A percentile compares a stretch with the other conserved stretches of the same genome.
Conservation (phyloP, 1,140 invertebrate species). For the Zaprionus camerounensis region DNA sequence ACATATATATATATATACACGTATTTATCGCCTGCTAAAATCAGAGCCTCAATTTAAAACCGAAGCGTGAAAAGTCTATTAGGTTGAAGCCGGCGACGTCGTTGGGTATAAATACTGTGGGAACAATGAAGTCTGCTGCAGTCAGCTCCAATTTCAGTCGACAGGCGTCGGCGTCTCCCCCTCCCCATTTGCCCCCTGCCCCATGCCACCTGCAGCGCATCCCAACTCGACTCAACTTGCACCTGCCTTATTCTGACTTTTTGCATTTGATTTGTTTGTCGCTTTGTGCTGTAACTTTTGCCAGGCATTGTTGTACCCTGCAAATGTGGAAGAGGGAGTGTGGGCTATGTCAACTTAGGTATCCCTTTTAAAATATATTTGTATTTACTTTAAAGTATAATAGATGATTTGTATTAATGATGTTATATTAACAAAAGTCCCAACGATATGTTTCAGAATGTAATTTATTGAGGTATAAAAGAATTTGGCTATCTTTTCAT, state of each 20-base stretch:
- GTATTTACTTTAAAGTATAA: too few species aligned
- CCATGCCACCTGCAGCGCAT: neutral
- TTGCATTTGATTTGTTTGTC: slow-evolving; percentile 56
- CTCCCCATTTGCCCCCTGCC: neutral
- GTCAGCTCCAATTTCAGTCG: slow-evolving; percentile 52
- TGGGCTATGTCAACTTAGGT: neutral
- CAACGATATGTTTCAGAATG: too few species aligned
- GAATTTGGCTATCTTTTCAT: too few species aligned
- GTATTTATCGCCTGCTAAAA: slow-evolving; percentile 65
- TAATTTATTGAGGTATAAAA: too few species aligned
- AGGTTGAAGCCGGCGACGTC: slow-evolving; percentile 51
- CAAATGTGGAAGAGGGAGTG: neutral
- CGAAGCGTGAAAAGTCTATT: slow-evolving; percentile 80
- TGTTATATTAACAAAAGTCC: too few species aligned
- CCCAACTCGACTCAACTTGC: slow-evolving; percentile 40
- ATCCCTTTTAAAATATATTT: neutral
- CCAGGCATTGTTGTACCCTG: slow-evolving; percentile 34
- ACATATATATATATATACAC: slow-evolving; percentile 16
- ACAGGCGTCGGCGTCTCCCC: neutral
- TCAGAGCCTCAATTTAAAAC: slow-evolving; percentile 79
- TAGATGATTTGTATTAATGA: too few species aligned
- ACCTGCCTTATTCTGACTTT: slow-evolving; percentile 64
- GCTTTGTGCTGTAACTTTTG: slow-evolving; percentile 16
- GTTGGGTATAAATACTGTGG: slow-evolving; percentile 63
- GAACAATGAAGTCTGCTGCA: slow-evolving; percentile 75